These are phyloP conservation scores for Oxycera nigricornis DNA, from an alignment of 2,888 invertebrate genomes.

Conservation along the genomic window DNA sequence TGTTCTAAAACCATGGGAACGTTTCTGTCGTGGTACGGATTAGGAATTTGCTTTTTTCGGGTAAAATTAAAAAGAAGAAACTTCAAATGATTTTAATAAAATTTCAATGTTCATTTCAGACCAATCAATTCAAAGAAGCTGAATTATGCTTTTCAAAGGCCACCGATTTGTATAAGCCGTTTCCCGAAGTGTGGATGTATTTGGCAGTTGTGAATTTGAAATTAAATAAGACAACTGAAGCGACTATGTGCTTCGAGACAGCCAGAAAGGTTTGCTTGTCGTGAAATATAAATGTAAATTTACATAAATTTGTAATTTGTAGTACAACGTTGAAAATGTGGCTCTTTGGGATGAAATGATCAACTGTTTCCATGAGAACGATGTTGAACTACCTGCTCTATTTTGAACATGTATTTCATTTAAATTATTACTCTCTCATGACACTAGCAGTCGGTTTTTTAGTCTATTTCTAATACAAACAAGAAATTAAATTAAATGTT, in stretches of 20 bases:
- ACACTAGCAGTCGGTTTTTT: too few relatives aligned
- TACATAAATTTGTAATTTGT: not conserved
- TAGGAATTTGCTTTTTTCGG: conserved; percentile 41
- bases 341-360: conserved; percentile 41
- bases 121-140: conserved; percentile 24
- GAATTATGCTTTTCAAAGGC: conserved; percentile 41
- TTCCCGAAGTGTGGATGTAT: conserved; percentile 39
- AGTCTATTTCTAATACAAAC: too few relatives aligned
- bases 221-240: conserved; percentile 2
- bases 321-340: not conserved
- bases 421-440: too few relatives aligned
- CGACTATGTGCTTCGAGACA: conserved; percentile 27
- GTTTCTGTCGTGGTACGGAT: conserved; percentile 43
- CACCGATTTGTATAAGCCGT: not conserved
- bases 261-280: conserved; percentile 27
- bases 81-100: not conserved
- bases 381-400: not conserved
- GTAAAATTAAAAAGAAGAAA: conserved; percentile 23
- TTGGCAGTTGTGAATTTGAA: conserved; percentile 37
- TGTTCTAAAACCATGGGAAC: conserved; percentile 26
- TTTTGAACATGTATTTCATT: too few relatives aligned
- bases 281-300: not conserved
- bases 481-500: too few relatives aligned
- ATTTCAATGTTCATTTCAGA: conserved; percentile 15
- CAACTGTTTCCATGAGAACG: not conserved